Evolutionary conservation across 2,888 invertebrate genomes (phyloP), one percentile per base, ranked within the genome.

Genomic region (Chrysodeixis includens): DNA sequence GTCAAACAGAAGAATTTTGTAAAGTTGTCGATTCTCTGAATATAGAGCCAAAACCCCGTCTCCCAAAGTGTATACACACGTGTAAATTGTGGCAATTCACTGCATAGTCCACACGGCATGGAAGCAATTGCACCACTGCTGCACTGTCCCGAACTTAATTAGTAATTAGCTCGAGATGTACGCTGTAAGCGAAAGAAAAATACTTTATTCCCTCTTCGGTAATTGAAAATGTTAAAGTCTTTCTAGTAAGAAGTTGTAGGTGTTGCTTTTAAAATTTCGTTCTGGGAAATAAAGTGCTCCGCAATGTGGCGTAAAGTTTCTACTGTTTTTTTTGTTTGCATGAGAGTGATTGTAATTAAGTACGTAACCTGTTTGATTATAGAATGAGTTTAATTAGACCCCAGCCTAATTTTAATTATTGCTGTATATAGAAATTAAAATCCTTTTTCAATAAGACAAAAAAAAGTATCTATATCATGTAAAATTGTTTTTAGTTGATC

Each of bases 91-190:
- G 1, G 40, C n/a, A n/a, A n/a, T 40, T n/a, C 40, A 40, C n/a
- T 40, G 40, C 14, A 40, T 5, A 40, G n/a, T 40, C n/a, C n/a
- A n/a, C n/a, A n/a, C n/a, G n/a, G 40, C 40, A 40, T 14, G 40
- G n/a, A 40, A 35, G n/a, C 40, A 40, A 40, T 40, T 40, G 40
- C 7, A n/a, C 40, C n/a, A 40, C 40, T n/a, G n/a, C n/a, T n/a
- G n/a, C n/a, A n/a, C n/a, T n/a, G 40, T 7, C 40, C n/a, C 40
- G 4, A 40, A 40, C 40, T 40, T 40, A 40, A 40, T 40, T 40
- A 40, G 40, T n/a, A 40, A 40, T 40, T 40, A 40, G 40, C n/a
- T 40, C n/a, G n/a, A n/a, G 14, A n/a, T 40, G 40, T 40, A n/a
- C 40, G 40, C 5, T 6, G n/a, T 40, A n/a, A 40, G 40, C 40